Conservation (phyloP, 2,888 invertebrate species). For the Scelioninae gen. 1 region DNA sequence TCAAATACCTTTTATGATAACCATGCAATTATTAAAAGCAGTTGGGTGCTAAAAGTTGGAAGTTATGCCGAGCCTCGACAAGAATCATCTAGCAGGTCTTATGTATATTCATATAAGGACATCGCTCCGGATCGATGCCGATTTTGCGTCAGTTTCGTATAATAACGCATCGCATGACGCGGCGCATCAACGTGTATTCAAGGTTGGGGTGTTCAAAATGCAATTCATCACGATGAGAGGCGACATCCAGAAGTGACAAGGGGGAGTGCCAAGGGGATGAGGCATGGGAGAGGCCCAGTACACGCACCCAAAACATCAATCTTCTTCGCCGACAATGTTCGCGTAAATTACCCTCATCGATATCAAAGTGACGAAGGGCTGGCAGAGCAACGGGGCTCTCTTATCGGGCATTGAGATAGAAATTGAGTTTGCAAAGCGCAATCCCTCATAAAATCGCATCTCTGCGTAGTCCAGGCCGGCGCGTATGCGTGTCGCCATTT, state of each 20-base stretch:
- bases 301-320: constrained; percentile 83
- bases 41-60: no score
- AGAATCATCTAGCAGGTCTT: constrained; percentile 23
- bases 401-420: constrained; percentile 76
- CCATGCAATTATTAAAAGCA: no score
- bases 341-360: constrained; percentile 84
- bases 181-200: constrained; percentile 71
- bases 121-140: constrained; percentile 51
- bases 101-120: constrained; percentile 60
- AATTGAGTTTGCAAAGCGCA: constrained; percentile 78
- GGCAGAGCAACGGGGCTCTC: constrained; percentile 71
- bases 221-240: constrained; percentile 78
- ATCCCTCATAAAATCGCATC: constrained; percentile 71
- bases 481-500: constrained; percentile 61
- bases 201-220: constrained; percentile 78
- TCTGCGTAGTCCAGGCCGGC: constrained; percentile 37
- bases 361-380: constrained; percentile 80
- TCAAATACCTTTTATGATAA: no score
- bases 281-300: constrained; percentile 49
- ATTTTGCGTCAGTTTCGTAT: constrained; percentile 62
- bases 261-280: no score
- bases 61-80: no score
- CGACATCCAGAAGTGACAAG: constrained; percentile 63
- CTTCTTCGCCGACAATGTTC: constrained; percentile 82
- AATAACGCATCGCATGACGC: constrained; percentile 73